Conservation (phyloP, 2,888 invertebrate genomes). For the Drosophila emarginata region DNA sequence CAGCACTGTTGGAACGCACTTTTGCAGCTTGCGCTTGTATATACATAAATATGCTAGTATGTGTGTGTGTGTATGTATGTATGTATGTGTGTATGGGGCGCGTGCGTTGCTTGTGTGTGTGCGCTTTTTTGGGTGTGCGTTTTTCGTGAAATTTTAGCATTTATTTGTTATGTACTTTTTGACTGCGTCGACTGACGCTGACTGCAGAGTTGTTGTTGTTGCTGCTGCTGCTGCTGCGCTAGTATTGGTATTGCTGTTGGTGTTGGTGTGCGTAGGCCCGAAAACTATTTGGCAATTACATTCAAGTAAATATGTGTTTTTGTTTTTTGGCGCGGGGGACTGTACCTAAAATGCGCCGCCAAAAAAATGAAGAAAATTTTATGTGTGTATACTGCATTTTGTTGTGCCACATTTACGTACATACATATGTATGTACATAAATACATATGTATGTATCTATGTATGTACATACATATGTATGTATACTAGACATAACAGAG, state of each 20-base stretch:
- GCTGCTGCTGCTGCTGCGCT: conserved; percentile 11
- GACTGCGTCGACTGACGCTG: conserved; percentile 51
- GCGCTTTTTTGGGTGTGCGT: conserved; percentile 61
- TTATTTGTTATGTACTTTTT: conserved; percentile 74
- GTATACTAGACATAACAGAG: no score
- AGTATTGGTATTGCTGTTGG: not conserved
- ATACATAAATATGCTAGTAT: conserved; percentile 11
- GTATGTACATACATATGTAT: no score
- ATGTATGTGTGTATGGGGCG: conserved; percentile 32
- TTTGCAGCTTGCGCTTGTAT: conserved; percentile 72
- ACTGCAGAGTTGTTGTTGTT: conserved; percentile 34
- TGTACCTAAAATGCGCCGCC: conserved; percentile 27
- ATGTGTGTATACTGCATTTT: conserved; percentile 73
- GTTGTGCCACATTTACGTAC: conserved; percentile 11
- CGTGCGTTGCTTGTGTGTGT: conserved; percentile 26
- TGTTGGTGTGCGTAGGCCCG: conserved; percentile 58
- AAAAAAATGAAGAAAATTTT: conserved; percentile 27
- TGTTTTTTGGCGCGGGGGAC: conserved; percentile 25
- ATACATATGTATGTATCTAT: no score
- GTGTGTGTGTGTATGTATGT: conserved; percentile 20
- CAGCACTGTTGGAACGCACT: conserved; percentile 59
- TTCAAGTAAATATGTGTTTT: conserved; percentile 37
- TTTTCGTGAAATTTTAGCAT: conserved; percentile 74
- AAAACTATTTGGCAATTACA: conserved; percentile 31
- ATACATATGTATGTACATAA: not conserved